Conservation (phyloP, 64 coral and sea anemone species). For the Stichodactyla helianthus region DNA sequence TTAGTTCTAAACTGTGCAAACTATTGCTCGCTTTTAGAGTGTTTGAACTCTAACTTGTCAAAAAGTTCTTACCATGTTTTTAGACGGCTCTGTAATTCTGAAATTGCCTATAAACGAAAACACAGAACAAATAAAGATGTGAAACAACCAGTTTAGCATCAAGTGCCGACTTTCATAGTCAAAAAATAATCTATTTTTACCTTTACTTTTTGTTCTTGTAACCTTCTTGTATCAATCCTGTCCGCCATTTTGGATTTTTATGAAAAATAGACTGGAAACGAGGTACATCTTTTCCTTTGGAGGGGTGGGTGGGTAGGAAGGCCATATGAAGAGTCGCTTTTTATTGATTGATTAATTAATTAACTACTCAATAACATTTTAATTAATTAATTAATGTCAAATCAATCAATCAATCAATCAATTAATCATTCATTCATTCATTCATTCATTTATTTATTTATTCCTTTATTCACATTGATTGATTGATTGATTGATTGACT, state of each 20-base stretch:
- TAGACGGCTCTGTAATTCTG: background rate
- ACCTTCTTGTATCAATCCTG: slow-evolving; percentile 16
- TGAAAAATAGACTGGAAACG: background rate
- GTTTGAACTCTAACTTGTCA: too few relatives aligned
- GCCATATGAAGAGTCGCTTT: background rate
- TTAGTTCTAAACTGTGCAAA: too few relatives aligned
- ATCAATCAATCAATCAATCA: background rate
- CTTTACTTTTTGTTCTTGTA: slow-evolving; percentile 72
- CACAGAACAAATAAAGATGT: background rate
- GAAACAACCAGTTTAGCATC: background rate
- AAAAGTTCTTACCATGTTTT: background rate
- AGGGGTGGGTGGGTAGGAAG: background rate
- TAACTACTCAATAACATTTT: background rate
- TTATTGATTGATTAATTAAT: background rate
- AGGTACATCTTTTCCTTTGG: background rate
- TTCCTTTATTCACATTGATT: background rate
- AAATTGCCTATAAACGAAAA: background rate
- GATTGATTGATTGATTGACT: too few relatives aligned
- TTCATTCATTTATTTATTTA: background rate
- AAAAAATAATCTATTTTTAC: slow-evolving; percentile 29
- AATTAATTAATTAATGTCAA: background rate
- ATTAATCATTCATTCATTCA: background rate
- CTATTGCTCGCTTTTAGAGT: too few relatives aligned
- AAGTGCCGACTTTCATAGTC: background rate
- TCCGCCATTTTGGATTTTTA: background rate